phyloP scores from a whole-genome alignment of 1,140 invertebrate species.

The Diorhabda carinulata region DNA sequence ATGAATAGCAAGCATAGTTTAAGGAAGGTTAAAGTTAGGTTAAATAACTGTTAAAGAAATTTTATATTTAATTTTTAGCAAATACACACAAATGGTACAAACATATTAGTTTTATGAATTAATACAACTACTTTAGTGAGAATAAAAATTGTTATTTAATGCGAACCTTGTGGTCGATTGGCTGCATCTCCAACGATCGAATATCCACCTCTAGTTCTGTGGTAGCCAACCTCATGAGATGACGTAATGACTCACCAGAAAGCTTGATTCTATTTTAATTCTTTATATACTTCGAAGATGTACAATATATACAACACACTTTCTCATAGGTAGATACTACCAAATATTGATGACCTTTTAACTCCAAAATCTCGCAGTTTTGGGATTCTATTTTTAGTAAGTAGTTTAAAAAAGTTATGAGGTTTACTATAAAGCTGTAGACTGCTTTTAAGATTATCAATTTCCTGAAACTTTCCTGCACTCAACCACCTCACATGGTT shows the following conservation, averaged over 20 bases:
- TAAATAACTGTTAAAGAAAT: no score
- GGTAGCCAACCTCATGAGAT: background rate
- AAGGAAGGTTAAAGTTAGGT: no score
- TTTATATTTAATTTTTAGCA: no score
- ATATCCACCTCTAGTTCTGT: background rate
- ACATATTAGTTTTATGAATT: no score
- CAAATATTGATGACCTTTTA: background rate
- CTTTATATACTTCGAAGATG: background rate
- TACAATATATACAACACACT: background rate
- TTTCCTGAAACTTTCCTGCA: constrained; percentile 14
- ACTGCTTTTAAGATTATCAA: constrained; percentile 8
- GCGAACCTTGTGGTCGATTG: background rate
- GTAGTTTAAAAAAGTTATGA: background rate
- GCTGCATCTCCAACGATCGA: background rate
- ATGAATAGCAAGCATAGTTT: no score
- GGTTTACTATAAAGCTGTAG: background rate
- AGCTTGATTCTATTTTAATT: background rate
- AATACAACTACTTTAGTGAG: no score
- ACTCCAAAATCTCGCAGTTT: background rate
- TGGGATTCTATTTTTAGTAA: background rate
- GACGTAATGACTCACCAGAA: background rate
- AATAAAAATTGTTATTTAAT: background rate
- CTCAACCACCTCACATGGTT: constrained; percentile 15
- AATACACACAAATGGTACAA: no score
- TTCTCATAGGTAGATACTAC: background rate